Base-by-base conservation (phyloP, 2,797 vertebrate species). In the Erithacus rubecula region DNA sequence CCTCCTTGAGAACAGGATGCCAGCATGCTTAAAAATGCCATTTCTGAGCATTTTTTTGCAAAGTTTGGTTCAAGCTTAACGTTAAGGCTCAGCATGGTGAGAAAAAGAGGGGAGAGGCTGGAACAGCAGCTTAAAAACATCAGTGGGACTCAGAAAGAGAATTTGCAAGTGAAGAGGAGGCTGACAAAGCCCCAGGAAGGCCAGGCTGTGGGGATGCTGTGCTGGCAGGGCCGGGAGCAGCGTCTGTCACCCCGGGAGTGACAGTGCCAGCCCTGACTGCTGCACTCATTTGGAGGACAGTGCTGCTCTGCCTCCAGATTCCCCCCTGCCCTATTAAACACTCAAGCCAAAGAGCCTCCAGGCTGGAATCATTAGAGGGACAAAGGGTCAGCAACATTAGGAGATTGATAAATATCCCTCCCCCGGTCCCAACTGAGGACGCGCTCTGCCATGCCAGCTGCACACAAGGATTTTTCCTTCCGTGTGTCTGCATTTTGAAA, bases 371-470 rank as follows among this genome's bases (percentile, higher is more conserved):
- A 89, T 95, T 95, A 95, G 83, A 83, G 95, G 94, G 96, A 96
- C 95, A 95, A 96, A 97, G 92, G 95, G 84, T 89, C 87, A 93
- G 87, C 94, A 96, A 95, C 94, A 94, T 96, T 87, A 95, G 89
- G 85, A 91, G 95, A 95, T 9, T 93, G 96, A 96, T 93, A 84
- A 90, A 96, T 97, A 70, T 95, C 93, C 81, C 78, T 92, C 87
- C 78, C 85, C 47, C 20, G 12, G 74, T 80, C 95, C 89, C 78
- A 55, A 1, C 58, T 86, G 94, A 96, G 71, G 94, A 44, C 20
- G 89, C 86, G 82, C 85, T 74, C 76, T 7, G 68, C 11, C 9
- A 65, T 22, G 63, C 96, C 98, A 98, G 97, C 97, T 98, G 97
- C 96, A 97, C 83, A 65, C 62, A 58, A 86, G 88, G 86, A 78